Base-by-base conservation (phyloP, 1,140 invertebrate genomes). In the Asobara japonica region DNA sequence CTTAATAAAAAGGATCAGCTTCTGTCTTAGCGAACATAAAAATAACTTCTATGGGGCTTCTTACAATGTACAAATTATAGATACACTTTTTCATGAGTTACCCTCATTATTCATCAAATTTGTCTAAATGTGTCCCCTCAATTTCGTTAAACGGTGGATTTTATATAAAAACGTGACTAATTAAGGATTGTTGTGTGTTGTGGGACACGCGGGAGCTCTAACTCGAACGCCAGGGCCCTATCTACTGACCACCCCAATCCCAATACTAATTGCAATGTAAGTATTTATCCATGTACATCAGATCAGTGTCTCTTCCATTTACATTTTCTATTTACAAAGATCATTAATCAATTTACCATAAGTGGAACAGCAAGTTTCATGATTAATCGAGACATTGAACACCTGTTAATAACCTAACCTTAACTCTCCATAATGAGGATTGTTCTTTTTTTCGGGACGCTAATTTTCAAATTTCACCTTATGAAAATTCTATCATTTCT, bases 211-310 rank as follows among this genome's bases (percentile, higher is more conserved):
- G 84, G 84, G 84, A 85, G 84, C 83, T 84, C 82, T 86, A 86
- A 86, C 83, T 82, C 76, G 84, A 85, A 83, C 82, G 80, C 82
- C 83, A 85, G 84, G 84, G 81, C 82, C 82, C 83, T 86, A 75
- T 83, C 83, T 86, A 85, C 84, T 85, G 83, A 86, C 83, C 82
- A 86, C 82, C 81, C 84, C 82, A 84, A 84, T 84, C 83, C 84
- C 82, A 83, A 85, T 86, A 86, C 84, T 85, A 85, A 86, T 85
- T 84, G 77, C 81, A 83, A 85, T 85, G 84, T 86, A 85, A 86
- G 84, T 85, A 85, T 84, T 81, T 76, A 84, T 84, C 80, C 82
- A 85, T 82, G 78, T 85, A 84, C 77, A 77, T 80, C 78, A 78
- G 74, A 79, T 83, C 80, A 83, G 76, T 80, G 80, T 84, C 77